Percentiles rank a stretch among this genome's conserved stretches.
Evolutionary conservation across 2,113 vertebrate species (phyloP).

Genomic region (Uropsilus gracilis): DNA sequence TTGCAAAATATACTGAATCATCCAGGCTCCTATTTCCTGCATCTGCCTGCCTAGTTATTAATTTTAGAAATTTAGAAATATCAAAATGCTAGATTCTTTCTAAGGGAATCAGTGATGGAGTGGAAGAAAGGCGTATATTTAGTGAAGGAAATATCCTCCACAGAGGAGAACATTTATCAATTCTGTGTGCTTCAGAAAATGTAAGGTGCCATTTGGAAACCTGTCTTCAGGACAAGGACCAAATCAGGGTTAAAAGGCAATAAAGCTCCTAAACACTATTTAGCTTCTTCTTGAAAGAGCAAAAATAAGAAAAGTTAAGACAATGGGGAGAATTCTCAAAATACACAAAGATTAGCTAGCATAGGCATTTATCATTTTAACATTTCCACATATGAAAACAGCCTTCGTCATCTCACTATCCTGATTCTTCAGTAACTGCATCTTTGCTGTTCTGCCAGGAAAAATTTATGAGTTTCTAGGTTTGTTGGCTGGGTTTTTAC

Average conservation of each 20-base stretch:
- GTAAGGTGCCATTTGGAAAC: not conserved
- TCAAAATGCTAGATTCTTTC: not conserved
- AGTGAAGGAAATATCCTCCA: not conserved
- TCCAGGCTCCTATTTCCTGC: not conserved
- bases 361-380: not conserved
- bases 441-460: not conserved
- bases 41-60: not conserved
- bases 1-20: not conserved
- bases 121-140: not conserved
- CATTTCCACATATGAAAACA: not conserved
- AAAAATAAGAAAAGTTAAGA: not conserved
- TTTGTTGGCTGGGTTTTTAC: not conserved
- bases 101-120: not conserved
- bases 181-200: conserved; percentile 34
- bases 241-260: not conserved
- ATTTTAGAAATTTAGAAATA: not conserved
- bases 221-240: not conserved
- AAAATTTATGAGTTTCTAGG: not conserved
- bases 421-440: not conserved
- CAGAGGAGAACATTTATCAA: not conserved
- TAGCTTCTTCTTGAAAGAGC: not conserved
- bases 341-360: not conserved
- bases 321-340: not conserved
- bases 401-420: not conserved
- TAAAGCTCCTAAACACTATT: not conserved